Base-by-base conservation (phyloP, 2,797 vertebrate species). In the Poecilia wingei region DNA sequence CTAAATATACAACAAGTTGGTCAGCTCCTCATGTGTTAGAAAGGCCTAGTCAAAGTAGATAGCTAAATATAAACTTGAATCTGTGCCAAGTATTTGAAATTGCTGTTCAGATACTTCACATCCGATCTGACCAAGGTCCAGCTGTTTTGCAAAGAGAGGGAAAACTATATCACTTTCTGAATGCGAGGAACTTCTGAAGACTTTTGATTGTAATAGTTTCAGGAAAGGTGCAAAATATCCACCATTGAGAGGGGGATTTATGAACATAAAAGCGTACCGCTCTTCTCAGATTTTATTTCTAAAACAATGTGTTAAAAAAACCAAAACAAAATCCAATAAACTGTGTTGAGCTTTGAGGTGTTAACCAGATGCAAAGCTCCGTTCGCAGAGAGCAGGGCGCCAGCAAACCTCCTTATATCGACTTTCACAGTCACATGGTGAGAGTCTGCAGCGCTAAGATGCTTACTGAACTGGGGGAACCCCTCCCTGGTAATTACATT, bases 381-480 rank as follows among this genome's bases (percentile, higher is more conserved):
- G 61, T 69, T 41, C 43, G 55, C 51, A 57, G 66, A 28, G 72
- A 79, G 77, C 73, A 49, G 74, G 59, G 53, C 79, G 66, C 59
- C 71, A 18, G 64, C 79, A 83, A 82, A 84, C 79, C 55, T 76
- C 72, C 80, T 79, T 77, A 36, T 53, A 74, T 85, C 68, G 78
- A 22, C 75, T 68, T 90, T 36, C 64, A 69, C 82, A 53, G 83
- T 88, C 81, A 78, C 39, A 57, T 87, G 80, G 75, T 87, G 72
- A 53, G 78, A 61, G 80, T 75, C 57, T 86, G 70, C 77, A 70
- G 10, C 76, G 87, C 82, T 75, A 88, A 86, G 85, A 89, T 89
- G 89, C 87, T 82, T 87, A 88, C 90, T 88, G 89, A 91, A 88
- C 88, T 82, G 71, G 69, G 87, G 87, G 84, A 90, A 78, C 79